Evolutionary conservation across 2,888 invertebrate species (phyloP).

Genomic region (Opisthograptis luteolata): DNA sequence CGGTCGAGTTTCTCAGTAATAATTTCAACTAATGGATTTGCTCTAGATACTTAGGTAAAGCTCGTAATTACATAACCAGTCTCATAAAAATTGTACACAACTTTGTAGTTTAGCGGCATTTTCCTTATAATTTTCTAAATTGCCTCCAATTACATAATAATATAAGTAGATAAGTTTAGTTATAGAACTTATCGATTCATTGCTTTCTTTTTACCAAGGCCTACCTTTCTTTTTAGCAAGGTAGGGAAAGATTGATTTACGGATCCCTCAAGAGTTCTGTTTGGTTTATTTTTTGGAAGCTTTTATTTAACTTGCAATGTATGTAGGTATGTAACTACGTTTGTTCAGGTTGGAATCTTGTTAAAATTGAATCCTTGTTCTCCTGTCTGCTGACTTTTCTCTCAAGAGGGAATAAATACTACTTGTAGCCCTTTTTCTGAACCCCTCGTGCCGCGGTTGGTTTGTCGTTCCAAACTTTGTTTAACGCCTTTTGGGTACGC

Average conservation of each 20-base stretch:
- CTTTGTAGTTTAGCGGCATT: background rate
- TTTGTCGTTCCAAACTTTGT: constrained; percentile 28
- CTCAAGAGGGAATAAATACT: constrained; percentile 18
- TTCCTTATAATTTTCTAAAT: constrained; percentile 12
- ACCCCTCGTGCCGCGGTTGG: constrained; percentile 29
- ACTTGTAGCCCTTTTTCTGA: constrained; percentile 17
- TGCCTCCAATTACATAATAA: constrained; percentile 8
- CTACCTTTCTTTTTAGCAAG: background rate
- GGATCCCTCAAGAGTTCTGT: constrained; percentile 11
- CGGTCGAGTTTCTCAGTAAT: background rate
- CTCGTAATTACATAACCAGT: background rate
- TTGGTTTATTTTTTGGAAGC: constrained; percentile 28
- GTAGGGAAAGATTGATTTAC: constrained; percentile 3
- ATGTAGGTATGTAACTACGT: no score
- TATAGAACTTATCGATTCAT: background rate
- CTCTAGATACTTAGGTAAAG: background rate
- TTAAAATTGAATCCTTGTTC: constrained; percentile 29
- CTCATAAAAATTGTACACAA: constrained; percentile 4
- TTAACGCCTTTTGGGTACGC: constrained; percentile 25
- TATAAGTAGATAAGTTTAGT: no score
- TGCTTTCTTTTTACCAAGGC: background rate
- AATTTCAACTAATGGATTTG: constrained; percentile 7
- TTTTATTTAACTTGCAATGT: no score
- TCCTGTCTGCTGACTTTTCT: constrained; percentile 28
- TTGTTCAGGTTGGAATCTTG: no score